phyloP scores from a whole-genome alignment of 2,888 invertebrate species.

The Invenusta paracnida region DNA sequence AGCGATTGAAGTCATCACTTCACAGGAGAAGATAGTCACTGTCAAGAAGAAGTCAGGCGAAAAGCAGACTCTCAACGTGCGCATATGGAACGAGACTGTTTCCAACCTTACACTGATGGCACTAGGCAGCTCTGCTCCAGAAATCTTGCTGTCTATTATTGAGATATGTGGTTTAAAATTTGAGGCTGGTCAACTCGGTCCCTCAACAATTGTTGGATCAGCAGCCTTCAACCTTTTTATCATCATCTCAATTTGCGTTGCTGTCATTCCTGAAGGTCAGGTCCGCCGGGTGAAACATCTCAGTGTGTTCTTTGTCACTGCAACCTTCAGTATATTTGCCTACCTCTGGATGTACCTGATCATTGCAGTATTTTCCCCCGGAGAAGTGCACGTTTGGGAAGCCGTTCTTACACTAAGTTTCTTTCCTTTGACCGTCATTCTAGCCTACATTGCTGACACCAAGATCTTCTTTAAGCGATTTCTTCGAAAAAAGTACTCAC shows the following conservation, averaged over 20 bases:
- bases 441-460: slow-evolving; percentile 87
- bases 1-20: slow-evolving; percentile 92
- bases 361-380: slow-evolving; percentile 76
- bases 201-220: slow-evolving; percentile 90
- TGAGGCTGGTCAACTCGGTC: slow-evolving; percentile 73
- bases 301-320: slow-evolving; percentile 88
- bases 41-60: slow-evolving; percentile 80
- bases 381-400: slow-evolving; percentile 86
- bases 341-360: slow-evolving; percentile 93
- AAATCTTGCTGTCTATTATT: slow-evolving; percentile 87
- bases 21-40: slow-evolving; percentile 83
- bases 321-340: slow-evolving; percentile 89
- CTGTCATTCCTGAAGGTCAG: slow-evolving; percentile 80
- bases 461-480: slow-evolving; percentile 53
- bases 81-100: slow-evolving; percentile 87
- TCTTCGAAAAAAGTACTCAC: slow-evolving; percentile 38
- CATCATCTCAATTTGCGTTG: slow-evolving; percentile 83
- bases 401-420: slow-evolving; percentile 82
- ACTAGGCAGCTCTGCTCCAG: slow-evolving; percentile 88
- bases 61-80: slow-evolving; percentile 75
- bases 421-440: slow-evolving; percentile 85
- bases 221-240: slow-evolving; percentile 94
- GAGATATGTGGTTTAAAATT: slow-evolving; percentile 83
- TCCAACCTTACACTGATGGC: slow-evolving; percentile 95
- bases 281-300: slow-evolving; percentile 82